Evolutionary conservation across 2,888 invertebrate genomes (phyloP).

Genomic region (Zygogramma bicolorata): DNA sequence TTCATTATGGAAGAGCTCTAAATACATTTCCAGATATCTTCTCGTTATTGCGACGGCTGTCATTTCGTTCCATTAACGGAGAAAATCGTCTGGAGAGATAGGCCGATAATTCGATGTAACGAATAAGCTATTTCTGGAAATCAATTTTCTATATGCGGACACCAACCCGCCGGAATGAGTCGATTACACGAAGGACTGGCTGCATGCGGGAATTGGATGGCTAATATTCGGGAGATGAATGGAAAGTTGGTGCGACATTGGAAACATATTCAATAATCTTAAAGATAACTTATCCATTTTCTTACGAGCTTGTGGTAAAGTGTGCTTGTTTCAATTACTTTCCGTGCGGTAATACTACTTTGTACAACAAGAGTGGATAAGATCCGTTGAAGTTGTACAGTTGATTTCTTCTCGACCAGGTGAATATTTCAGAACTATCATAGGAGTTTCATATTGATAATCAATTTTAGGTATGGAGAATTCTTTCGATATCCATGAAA

Average conservation of each 20-base stretch:
- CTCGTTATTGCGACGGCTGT: not conserved
- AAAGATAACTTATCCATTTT: too few species aligned
- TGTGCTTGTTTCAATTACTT: too few species aligned
- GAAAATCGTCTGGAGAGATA: conserved; percentile 1
- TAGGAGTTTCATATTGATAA: too few species aligned
- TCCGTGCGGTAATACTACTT: too few species aligned
- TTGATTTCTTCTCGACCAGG: too few species aligned
- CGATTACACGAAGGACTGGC: not conserved
- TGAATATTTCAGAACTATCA: too few species aligned
- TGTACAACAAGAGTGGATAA: too few species aligned
- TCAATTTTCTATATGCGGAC: conserved; percentile 16
- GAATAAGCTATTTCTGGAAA: conserved; percentile 1
- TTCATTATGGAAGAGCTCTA: not conserved
- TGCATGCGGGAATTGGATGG: not conserved
- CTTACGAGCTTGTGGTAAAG: too few species aligned
- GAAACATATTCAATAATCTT: not conserved
- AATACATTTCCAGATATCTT: not conserved
- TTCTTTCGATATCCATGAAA: too few species aligned
- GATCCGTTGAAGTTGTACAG: too few species aligned
- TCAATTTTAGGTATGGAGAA: too few species aligned
- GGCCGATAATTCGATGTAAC: conserved; percentile 13
- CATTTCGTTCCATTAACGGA: conserved; percentile 11
- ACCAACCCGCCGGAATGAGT: not conserved
- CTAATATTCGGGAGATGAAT: not conserved
- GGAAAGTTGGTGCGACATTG: not conserved